phyloP scores from a whole-genome alignment of 1,140 invertebrate species.

The Rhynchophorus ferrugineus region DNA sequence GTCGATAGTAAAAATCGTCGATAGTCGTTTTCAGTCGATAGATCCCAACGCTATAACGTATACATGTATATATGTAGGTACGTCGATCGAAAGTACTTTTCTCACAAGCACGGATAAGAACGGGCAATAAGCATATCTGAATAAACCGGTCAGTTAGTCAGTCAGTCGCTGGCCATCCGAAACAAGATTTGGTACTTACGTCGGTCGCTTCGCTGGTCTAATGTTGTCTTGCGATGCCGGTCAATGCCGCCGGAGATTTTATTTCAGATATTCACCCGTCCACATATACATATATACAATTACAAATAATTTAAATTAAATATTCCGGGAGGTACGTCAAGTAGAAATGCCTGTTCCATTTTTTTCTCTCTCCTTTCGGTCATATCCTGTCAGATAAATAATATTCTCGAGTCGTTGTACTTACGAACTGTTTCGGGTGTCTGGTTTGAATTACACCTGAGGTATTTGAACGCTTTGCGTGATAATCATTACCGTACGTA shows the following conservation, averaged over 20 bases:
- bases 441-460: no score
- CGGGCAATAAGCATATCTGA: no score
- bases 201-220: conserved; percentile 16
- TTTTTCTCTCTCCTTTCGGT: conserved; percentile 6
- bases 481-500: no score
- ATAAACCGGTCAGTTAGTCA: background rate
- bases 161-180: no score
- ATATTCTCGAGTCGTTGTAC: conserved; percentile 13
- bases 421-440: conserved; percentile 15
- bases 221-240: conserved; percentile 20
- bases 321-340: conserved; percentile 17
- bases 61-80: no score
- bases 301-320: conserved; percentile 24
- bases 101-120: no score
- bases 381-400: conserved; percentile 8
- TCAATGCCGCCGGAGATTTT: conserved; percentile 13
- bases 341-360: conserved; percentile 16
- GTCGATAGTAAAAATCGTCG: no score
- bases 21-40: no score
- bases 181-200: conserved; percentile 23
- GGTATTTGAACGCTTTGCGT: no score
- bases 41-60: no score
- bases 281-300: conserved; percentile 16
- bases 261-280: conserved; percentile 14
- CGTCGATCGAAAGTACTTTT: no score